Conservation (phyloP, 2,888 invertebrate genomes). For the Luffia ferchaultella region DNA sequence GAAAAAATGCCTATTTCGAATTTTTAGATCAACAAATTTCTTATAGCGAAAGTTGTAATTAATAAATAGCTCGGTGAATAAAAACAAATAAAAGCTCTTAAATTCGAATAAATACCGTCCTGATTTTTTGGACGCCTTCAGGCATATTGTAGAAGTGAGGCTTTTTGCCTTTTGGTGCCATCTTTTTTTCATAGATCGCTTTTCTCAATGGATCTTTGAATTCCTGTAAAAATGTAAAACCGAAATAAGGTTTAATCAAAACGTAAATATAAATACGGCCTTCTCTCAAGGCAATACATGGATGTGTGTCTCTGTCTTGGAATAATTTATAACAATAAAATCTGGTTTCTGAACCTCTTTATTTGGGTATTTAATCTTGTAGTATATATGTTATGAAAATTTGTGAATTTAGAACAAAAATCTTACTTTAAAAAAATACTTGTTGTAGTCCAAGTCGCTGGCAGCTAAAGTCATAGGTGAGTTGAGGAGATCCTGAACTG, state of each 20-base stretch:
- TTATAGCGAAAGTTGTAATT: too few relatives aligned
- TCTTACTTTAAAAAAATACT: conserved; percentile 68
- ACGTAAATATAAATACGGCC: neutral
- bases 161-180: conserved; percentile 51
- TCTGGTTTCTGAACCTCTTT: too few relatives aligned
- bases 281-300: too few relatives aligned
- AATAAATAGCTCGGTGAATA: too few relatives aligned
- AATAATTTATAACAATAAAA: too few relatives aligned
- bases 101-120: conserved; percentile 26
- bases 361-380: too few relatives aligned
- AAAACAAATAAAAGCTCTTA: too few relatives aligned
- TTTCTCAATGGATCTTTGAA: conserved; percentile 53
- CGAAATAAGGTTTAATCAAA: too few relatives aligned
- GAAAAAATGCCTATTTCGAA: too few relatives aligned
- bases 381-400: too few relatives aligned
- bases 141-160: conserved; percentile 47
- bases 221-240: conserved; percentile 30
- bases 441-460: conserved; percentile 70
- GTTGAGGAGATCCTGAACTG: conserved; percentile 62
- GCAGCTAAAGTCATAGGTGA: conserved; percentile 70
- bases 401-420: neutral
- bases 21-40: too few relatives aligned
- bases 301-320: too few relatives aligned
- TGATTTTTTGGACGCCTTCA: conserved; percentile 49
- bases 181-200: conserved; percentile 55